Conservation (phyloP, 2,113 vertebrate genomes). For the Hiodon tergisus region DNA sequence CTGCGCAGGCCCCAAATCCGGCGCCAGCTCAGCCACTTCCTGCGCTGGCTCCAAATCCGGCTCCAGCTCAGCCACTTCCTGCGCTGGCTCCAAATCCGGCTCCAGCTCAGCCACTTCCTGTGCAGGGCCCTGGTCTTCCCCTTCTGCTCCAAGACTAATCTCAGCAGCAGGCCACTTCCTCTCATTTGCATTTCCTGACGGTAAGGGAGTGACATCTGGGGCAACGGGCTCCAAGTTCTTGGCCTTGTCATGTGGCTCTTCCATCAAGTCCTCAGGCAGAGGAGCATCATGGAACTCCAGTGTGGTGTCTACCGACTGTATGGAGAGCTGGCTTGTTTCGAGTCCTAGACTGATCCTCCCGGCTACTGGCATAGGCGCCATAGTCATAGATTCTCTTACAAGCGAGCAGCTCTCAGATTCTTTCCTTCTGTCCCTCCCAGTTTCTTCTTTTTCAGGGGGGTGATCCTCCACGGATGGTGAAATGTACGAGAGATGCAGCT, state of each 20-base stretch:
- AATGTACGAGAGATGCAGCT: slow-evolving; percentile 23
- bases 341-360: slow-evolving; percentile 43
- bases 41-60: slow-evolving; percentile 8
- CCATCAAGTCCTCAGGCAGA: slow-evolving; percentile 55
- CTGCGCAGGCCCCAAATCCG: not conserved
- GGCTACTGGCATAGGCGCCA: slow-evolving; percentile 39
- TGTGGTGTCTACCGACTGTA: slow-evolving; percentile 69
- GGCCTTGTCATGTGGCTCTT: slow-evolving; percentile 47
- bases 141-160: slow-evolving; percentile 14
- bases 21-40: slow-evolving; percentile 3
- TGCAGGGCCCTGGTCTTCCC: not conserved
- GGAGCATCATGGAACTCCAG: slow-evolving; percentile 77
- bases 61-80: not conserved
- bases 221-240: slow-evolving; percentile 36
- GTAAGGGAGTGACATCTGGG: slow-evolving; percentile 14
- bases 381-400: slow-evolving; percentile 38
- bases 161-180: slow-evolving; percentile 20
- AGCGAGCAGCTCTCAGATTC: slow-evolving; percentile 34
- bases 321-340: slow-evolving; percentile 60
- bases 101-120: not conserved
- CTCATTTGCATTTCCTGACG: not conserved
- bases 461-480: slow-evolving; percentile 5
- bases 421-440: slow-evolving; percentile 28
- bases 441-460: slow-evolving; percentile 30
- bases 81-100: not conserved